Conservation (phyloP, 2,797 vertebrate genomes). For the Benthosema pterotum region DNA sequence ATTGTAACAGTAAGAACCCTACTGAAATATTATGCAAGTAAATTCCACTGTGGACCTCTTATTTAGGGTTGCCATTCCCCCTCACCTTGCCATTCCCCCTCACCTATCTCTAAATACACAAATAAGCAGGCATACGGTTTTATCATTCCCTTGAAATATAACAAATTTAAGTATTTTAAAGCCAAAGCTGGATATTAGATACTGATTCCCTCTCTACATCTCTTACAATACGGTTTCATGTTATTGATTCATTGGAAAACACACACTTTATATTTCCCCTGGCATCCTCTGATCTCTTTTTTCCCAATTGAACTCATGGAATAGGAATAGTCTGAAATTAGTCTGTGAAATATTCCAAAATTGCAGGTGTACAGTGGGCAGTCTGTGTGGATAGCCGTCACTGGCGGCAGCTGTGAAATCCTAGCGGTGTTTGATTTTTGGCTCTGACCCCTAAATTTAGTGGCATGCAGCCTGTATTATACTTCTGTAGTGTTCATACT, state of each 20-base stretch:
- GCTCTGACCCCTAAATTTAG: conserved; percentile 37
- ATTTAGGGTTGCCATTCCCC: too few relatives aligned
- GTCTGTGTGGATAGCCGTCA: conserved; percentile 65
- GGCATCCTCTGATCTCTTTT: conserved; percentile 34
- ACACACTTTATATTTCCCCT: neutral
- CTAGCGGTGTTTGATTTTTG: conserved; percentile 55
- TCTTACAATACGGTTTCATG: conserved; percentile 39
- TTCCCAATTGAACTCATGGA: conserved; percentile 60
- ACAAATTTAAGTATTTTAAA: conserved; percentile 75
- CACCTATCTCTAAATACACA: too few relatives aligned
- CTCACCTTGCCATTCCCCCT: too few relatives aligned
- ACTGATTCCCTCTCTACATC: conserved; percentile 64
- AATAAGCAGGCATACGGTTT: conserved; percentile 59
- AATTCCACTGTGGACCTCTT: too few relatives aligned
- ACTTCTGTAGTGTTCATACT: conserved; percentile 23
- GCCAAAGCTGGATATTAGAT: conserved; percentile 66
- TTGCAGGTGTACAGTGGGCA: conserved; percentile 75
- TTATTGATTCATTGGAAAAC: conserved; percentile 7
- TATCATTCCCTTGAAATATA: conserved; percentile 73
- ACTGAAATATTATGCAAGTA: too few relatives aligned
- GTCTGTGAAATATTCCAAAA: conserved; percentile 71
- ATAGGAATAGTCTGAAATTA: conserved; percentile 79
- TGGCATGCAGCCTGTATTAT: conserved; percentile 44
- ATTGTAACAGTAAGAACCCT: too few relatives aligned
- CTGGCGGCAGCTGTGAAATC: conserved; percentile 72